Evolutionary conservation across 30 jellyfish, hydroid and myxozoan genomes (phyloP).

Genomic region (Chrysaora quinquecirrha): DNA sequence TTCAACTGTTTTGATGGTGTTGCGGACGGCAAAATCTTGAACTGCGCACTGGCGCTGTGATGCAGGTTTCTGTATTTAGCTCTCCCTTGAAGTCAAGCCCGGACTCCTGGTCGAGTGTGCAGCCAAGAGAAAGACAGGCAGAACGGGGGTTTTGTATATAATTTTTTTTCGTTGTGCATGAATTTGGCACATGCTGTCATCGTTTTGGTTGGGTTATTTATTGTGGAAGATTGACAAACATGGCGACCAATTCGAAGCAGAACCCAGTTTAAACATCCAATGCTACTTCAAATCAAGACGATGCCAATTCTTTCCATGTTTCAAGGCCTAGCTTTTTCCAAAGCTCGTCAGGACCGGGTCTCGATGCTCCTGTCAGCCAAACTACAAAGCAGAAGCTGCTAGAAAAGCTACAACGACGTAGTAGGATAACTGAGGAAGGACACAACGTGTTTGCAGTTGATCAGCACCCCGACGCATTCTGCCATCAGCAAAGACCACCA

Average conservation of each 20-base stretch:
- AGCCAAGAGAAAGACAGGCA: not conserved
- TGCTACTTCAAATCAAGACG: too few species aligned
- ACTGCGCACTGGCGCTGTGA: constrained; percentile 1
- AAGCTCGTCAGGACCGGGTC: not conserved
- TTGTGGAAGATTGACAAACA: too few species aligned
- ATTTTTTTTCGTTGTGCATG: not conserved
- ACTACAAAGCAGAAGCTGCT: not conserved
- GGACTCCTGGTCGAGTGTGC: not conserved
- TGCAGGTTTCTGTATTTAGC: not conserved
- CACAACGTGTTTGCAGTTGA: too few species aligned
- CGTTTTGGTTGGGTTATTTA: too few species aligned
- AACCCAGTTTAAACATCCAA: too few species aligned
- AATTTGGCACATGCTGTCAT: too few species aligned
- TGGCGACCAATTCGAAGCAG: too few species aligned
- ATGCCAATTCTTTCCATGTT: not conserved
- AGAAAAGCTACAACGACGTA: not conserved
- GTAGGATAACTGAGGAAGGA: not conserved
- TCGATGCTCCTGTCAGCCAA: not conserved
- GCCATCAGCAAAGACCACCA: not conserved
- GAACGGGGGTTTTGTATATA: not conserved
- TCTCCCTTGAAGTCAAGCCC: not conserved
- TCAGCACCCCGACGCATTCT: too few species aligned
- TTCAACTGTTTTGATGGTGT: constrained; percentile 1
- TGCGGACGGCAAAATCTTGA: not conserved
- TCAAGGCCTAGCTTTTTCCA: not conserved